phyloP scores from a whole-genome alignment of 2,113 vertebrate genomes.

The Labeo catla region DNA sequence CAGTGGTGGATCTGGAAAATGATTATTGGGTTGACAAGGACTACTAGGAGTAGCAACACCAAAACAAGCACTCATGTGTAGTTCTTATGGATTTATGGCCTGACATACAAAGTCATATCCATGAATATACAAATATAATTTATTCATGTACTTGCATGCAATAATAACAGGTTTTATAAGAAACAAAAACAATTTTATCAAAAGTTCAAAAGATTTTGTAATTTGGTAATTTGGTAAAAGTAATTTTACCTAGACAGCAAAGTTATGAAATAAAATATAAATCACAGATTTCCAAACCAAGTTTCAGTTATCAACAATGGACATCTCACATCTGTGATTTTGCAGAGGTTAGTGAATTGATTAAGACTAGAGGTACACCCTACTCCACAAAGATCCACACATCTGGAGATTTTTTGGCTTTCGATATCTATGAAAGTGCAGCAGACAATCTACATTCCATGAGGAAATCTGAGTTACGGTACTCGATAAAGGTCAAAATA shows the following conservation, averaged over 20 bases:
- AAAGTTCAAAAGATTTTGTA: background rate
- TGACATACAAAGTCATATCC: background rate
- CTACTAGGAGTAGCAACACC: background rate
- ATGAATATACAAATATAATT: too few relatives aligned
- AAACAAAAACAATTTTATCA: background rate
- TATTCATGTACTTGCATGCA: too few relatives aligned
- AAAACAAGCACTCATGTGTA: background rate
- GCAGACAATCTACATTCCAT: background rate
- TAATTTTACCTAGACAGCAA: background rate
- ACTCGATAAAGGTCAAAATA: background rate
- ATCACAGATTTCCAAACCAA: background rate
- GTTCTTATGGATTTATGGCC: background rate
- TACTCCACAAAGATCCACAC: background rate
- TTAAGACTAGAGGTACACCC: background rate
- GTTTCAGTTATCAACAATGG: background rate
- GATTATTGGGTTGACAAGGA: background rate
- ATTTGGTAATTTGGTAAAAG: too few relatives aligned
- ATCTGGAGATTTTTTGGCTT: background rate
- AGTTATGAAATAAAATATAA: background rate
- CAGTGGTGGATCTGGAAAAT: background rate
- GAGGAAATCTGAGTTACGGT: background rate
- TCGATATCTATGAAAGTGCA: background rate
- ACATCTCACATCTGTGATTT: background rate
- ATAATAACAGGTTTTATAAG: background rate
- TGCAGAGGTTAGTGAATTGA: background rate